phyloP scores from a whole-genome alignment of 2,797 vertebrate genomes.

The Lates japonicus region DNA sequence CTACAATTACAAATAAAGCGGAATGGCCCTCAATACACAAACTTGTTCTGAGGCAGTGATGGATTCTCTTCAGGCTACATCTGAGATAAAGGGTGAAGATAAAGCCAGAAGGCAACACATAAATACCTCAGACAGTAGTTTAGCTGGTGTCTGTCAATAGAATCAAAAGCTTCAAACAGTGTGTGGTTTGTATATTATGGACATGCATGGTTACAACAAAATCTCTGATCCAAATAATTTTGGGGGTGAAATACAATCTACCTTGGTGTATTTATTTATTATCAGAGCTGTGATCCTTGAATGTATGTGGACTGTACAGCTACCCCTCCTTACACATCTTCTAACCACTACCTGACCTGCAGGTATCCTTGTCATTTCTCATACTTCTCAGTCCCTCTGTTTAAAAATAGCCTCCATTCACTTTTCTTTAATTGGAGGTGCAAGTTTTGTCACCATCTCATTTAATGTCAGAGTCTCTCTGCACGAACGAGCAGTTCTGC shows the following conservation, averaged over 20 bases:
- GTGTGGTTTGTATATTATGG: background rate
- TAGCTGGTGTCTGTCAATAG: background rate
- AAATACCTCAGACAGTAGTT: slow-evolving; percentile 24
- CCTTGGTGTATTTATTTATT: background rate
- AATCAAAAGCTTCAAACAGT: background rate
- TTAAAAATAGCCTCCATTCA: slow-evolving; percentile 82
- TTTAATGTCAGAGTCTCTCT: slow-evolving; percentile 86
- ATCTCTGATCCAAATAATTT: background rate
- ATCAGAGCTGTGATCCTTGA: slow-evolving; percentile 11
- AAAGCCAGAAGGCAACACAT: slow-evolving; percentile 33
- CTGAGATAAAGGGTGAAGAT: slow-evolving; percentile 32
- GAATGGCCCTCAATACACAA: no score
- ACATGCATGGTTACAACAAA: background rate
- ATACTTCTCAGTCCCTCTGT: slow-evolving; percentile 57
- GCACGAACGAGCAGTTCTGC: slow-evolving; percentile 79
- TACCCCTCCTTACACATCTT: slow-evolving; percentile 30
- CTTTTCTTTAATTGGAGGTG: slow-evolving; percentile 83
- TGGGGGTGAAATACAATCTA: background rate
- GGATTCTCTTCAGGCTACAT: no score
- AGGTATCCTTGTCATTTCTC: slow-evolving; percentile 63
- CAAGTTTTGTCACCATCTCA: slow-evolving; percentile 84
- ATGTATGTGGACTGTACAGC: slow-evolving; percentile 5
- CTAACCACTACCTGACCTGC: slow-evolving; percentile 29
- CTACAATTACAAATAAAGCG: no score
- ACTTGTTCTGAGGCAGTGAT: no score